Evolutionary conservation across 1,140 invertebrate species (phyloP).

Genomic region (Musca domestica): DNA sequence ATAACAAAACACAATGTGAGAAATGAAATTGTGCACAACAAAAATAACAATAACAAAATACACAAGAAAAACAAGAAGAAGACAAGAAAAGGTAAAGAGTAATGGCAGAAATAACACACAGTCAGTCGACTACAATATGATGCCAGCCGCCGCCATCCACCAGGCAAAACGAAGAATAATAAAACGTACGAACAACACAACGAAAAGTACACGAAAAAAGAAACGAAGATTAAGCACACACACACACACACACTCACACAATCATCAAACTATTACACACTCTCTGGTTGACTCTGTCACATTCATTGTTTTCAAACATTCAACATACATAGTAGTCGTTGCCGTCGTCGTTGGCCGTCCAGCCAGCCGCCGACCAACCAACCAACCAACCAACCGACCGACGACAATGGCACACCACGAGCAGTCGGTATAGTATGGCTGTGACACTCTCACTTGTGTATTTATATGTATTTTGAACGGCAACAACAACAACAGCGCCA

Average conservation of each 20-base stretch:
- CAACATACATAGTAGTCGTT: not conserved
- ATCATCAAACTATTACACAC: not conserved
- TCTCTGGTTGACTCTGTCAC: conserved; percentile 18
- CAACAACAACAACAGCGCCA: too few relatives aligned
- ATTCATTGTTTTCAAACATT: conserved; percentile 17
- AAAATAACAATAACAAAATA: not conserved
- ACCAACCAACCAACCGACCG: not conserved
- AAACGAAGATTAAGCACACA: not conserved
- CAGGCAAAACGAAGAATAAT: not conserved
- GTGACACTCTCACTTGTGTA: conserved; percentile 13
- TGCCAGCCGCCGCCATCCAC: too few relatives aligned
- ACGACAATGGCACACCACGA: conserved; percentile 3
- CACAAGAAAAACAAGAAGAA: not conserved
- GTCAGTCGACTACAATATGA: too few relatives aligned
- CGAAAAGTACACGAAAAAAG: not conserved
- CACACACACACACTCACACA: not conserved
- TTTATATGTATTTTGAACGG: not conserved
- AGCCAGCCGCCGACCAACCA: too few relatives aligned
- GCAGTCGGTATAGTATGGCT: conserved; percentile 9
- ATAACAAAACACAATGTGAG: too few relatives aligned
- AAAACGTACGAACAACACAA: not conserved
- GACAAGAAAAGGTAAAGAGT: not conserved
- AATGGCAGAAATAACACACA: not conserved
- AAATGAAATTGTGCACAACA: not conserved
- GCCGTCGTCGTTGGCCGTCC: too few relatives aligned